Conservation (phyloP, 2,113 vertebrate genomes). For the Petromus typicus region DNA sequence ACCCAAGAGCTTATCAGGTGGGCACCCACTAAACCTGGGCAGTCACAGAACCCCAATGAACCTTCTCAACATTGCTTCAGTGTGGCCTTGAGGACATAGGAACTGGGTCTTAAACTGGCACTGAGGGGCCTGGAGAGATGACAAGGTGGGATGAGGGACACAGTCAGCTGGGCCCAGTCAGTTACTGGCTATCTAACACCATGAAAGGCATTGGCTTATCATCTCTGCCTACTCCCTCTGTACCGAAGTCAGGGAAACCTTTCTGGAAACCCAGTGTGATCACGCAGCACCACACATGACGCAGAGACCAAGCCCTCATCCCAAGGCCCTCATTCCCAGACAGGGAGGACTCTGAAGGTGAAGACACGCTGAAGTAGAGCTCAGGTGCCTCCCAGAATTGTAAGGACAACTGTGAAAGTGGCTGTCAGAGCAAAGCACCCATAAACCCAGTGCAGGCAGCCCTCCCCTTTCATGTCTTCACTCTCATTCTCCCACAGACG, state of each 20-base stretch:
- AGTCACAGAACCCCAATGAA: not conserved
- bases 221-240: too few species aligned
- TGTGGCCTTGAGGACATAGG: not conserved
- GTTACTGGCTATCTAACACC: not conserved
- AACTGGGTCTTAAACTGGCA: not conserved
- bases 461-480: not conserved
- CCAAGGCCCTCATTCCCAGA: not conserved
- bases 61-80: not conserved
- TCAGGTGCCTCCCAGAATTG: not conserved
- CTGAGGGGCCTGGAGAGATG: too few species aligned
- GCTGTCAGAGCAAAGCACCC: not conserved
- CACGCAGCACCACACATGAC: not conserved
- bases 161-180: not conserved
- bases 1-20: not conserved
- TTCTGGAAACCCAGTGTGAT: not conserved
- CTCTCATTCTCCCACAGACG: not conserved
- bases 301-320: not conserved
- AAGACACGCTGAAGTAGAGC: not conserved
- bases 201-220: not conserved
- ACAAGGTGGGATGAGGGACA: not conserved
- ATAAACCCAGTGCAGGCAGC: not conserved
- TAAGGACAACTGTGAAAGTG: accelerated
- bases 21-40: too few species aligned
- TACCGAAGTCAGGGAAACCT: not conserved
- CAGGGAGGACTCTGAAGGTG: not conserved